A percentile compares a stretch with the other conserved stretches of the same genome.
These are phyloP conservation scores for Pogonocherus hispidulus DNA, from an alignment of 2,888 invertebrate genomes.

Conservation along the genomic window DNA sequence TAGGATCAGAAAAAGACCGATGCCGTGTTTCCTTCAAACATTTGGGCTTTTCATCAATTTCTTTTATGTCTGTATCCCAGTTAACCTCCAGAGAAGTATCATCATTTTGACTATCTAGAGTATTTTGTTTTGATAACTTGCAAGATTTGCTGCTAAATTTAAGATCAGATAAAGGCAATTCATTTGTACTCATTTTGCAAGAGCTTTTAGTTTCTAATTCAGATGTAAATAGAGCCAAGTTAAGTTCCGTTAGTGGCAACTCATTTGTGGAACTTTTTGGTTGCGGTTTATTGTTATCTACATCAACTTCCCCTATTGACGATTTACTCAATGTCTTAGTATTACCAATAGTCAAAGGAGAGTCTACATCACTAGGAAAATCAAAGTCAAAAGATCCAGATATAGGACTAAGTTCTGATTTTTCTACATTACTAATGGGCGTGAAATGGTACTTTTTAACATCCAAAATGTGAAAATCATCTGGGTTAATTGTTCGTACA, in stretches of 20 bases:
- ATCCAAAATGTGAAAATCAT: slow-evolving; percentile 47
- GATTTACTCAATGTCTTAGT: slow-evolving; percentile 22
- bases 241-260: slow-evolving; percentile 74
- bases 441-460: slow-evolving; percentile 46
- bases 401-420: slow-evolving; percentile 62
- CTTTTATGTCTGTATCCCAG: slow-evolving; percentile 60
- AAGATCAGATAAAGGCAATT: slow-evolving; percentile 63
- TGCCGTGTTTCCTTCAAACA: slow-evolving; percentile 47
- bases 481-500: slow-evolving; percentile 65
- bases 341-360: slow-evolving; percentile 50
- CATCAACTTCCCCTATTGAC: slow-evolving; percentile 16
- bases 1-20: slow-evolving; percentile 67
- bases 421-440: slow-evolving; percentile 50
- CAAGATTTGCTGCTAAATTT: slow-evolving; percentile 54
- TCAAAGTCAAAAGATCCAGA: slow-evolving; percentile 65
- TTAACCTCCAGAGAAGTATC: slow-evolving; percentile 61
- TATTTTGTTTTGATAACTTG: slow-evolving; percentile 52
- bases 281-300: slow-evolving; percentile 45
- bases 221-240: slow-evolving; percentile 65
- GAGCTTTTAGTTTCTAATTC: slow-evolving; percentile 52
- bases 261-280: slow-evolving; percentile 74
- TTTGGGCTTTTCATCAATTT: slow-evolving; percentile 45
- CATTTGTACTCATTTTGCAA: slow-evolving; percentile 61
- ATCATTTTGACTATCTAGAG: slow-evolving; percentile 56
- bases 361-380: slow-evolving; percentile 56